These are phyloP conservation scores for Dione vanillae DNA, from an alignment of 2,888 invertebrate genomes.

Conservation along the genomic window DNA sequence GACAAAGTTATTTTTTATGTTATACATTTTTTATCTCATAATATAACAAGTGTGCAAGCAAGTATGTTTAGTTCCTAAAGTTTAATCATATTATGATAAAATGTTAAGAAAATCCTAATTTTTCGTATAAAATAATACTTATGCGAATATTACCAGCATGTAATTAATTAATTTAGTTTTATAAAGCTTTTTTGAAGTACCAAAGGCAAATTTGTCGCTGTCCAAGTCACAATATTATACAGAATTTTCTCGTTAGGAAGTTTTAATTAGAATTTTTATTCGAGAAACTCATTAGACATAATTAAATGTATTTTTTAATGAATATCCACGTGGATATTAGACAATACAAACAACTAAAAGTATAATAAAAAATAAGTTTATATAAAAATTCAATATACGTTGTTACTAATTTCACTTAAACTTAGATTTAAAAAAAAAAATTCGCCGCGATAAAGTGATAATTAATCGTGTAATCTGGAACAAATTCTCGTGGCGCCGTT, in stretches of 20 bases:
- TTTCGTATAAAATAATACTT: too few relatives aligned
- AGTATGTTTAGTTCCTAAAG: too few relatives aligned
- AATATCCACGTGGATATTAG: not conserved
- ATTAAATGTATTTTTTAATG: not conserved
- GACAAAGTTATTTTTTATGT: slow-evolving; percentile 7
- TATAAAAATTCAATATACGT: not conserved
- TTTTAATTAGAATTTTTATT: slow-evolving; percentile 24
- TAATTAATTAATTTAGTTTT: too few relatives aligned
- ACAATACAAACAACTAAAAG: not conserved
- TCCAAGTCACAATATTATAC: not conserved
- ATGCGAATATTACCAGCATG: too few relatives aligned
- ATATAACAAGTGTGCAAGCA: too few relatives aligned
- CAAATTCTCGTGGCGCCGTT: slow-evolving; percentile 63
- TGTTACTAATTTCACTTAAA: too few relatives aligned
- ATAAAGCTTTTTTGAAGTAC: too few relatives aligned
- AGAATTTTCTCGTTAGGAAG: slow-evolving; percentile 3
- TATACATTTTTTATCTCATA: too few relatives aligned
- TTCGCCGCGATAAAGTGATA: slow-evolving; percentile 26
- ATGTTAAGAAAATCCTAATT: too few relatives aligned
- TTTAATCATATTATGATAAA: too few relatives aligned
- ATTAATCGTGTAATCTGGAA: slow-evolving; percentile 41
- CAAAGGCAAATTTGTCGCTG: slow-evolving; percentile 13
- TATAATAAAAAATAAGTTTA: not conserved
- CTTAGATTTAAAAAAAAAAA: too few relatives aligned
- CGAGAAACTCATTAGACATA: not conserved